Evolutionary conservation across 2,888 invertebrate species (phyloP).

Genomic region (Apamea sordens): DNA sequence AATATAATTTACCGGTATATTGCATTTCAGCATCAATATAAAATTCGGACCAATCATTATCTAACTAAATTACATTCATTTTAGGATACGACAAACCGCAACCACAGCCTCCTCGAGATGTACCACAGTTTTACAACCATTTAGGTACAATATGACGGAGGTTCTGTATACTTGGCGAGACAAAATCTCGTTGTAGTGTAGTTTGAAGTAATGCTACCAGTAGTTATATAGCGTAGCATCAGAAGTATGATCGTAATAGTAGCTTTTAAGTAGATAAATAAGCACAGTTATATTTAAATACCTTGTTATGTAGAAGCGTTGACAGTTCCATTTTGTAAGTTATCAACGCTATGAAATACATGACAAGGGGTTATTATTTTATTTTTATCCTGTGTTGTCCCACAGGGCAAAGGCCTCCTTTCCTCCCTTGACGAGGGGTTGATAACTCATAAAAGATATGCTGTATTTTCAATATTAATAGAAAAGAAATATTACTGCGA

Average conservation of each 20-base stretch:
- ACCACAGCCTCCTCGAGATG: conserved; percentile 41
- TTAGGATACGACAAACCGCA: conserved; percentile 55
- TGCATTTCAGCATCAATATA: conserved; percentile 14
- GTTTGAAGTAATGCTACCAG: background rate
- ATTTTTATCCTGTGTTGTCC: background rate
- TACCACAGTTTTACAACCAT: conserved; percentile 49
- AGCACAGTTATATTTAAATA: background rate
- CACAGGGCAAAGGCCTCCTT: background rate
- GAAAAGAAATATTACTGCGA: background rate
- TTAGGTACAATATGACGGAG: conserved; percentile 57
- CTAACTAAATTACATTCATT: conserved; percentile 53
- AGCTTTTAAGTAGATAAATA: conserved; percentile 30
- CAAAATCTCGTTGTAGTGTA: conserved; percentile 32
- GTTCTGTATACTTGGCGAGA: conserved; percentile 21
- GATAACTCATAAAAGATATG: background rate
- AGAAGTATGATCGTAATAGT: conserved; percentile 7
- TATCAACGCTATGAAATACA: background rate
- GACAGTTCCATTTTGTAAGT: conserved; percentile 2
- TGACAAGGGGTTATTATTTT: background rate
- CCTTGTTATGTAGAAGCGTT: background rate
- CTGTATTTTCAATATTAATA: background rate
- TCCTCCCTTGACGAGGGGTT: background rate
- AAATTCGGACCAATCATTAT: background rate
- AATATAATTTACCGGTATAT: background rate
- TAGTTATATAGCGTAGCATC: conserved; percentile 21